Evolutionary conservation across 2,113 vertebrate genomes (phyloP).

Genomic region (Polypterus senegalus): DNA sequence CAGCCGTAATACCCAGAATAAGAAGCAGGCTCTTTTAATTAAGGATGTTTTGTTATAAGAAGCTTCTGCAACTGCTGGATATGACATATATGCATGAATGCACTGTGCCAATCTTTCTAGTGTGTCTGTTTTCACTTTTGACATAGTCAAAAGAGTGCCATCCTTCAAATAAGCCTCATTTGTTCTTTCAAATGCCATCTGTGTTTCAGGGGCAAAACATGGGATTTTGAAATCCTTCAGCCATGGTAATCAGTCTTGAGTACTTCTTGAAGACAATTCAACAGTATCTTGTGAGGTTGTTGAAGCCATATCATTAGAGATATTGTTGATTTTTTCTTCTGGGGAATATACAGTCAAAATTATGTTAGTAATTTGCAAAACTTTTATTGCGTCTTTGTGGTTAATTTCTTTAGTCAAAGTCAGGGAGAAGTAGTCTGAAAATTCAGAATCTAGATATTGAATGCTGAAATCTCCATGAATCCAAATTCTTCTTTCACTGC

Average conservation of each 20-base stretch:
- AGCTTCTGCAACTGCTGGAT: conserved; percentile 23
- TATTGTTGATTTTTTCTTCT: conserved; percentile 14
- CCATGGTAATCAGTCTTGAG: conserved; percentile 16
- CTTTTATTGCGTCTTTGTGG: conserved; percentile 25
- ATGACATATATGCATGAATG: conserved; percentile 18
- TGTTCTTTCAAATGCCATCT: conserved; percentile 22
- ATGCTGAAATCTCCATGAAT: conserved; percentile 18
- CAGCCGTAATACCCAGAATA: conserved; percentile 25
- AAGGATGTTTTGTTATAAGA: conserved; percentile 1
- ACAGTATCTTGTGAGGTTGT: conserved; percentile 16
- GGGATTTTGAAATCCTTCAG: conserved; percentile 26
- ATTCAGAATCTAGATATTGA: conserved; percentile 22
- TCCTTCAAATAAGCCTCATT: conserved; percentile 17
- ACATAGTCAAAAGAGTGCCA: conserved; percentile 15
- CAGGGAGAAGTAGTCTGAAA: conserved; percentile 20
- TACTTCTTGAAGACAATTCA: conserved; percentile 9
- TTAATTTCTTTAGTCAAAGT: conserved; percentile 18
- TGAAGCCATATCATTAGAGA: conserved; percentile 12
- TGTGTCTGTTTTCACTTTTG: conserved; percentile 21
- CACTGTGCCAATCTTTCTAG: conserved; percentile 18
- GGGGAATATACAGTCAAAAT: conserved; percentile 12
- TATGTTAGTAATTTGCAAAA: conserved; percentile 12
- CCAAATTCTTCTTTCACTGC: conserved; percentile 18
- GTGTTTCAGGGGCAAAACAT: conserved; percentile 23
- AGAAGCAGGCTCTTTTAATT: conserved; percentile 24